A percentile compares a stretch with the other conserved stretches of the same genome.
Conservation (phyloP, 2,888 invertebrate species). For the Aleiodes testaceus region DNA sequence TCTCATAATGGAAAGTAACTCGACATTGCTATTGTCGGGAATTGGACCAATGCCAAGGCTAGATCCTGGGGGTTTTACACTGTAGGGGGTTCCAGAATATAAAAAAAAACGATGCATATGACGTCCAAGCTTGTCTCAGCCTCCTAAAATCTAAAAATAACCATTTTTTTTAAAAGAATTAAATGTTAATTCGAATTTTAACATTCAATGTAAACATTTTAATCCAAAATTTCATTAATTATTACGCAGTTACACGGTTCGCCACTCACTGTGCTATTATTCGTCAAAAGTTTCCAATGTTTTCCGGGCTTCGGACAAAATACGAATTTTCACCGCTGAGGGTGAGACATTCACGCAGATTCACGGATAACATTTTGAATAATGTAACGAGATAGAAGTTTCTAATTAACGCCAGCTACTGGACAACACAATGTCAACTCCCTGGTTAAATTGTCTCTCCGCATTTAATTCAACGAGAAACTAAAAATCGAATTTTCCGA, state of each 20-base stretch:
- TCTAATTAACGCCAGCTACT: slow-evolving; percentile 68
- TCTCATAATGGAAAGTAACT: slow-evolving; percentile 43
- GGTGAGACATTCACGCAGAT: no score
- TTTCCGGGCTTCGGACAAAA: slow-evolving; percentile 58
- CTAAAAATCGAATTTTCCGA: no score
- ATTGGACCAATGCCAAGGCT: slow-evolving; percentile 50
- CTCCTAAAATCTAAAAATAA: slow-evolving; percentile 16
- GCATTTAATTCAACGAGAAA: no score
- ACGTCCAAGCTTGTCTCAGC: neutral
- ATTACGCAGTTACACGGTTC: slow-evolving; percentile 66
- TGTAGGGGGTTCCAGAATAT: slow-evolving; percentile 13
- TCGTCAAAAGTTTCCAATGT: slow-evolving; percentile 69
- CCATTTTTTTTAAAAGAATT: neutral
- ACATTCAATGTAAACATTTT: neutral
- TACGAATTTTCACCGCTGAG: slow-evolving; percentile 64
- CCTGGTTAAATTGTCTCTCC: slow-evolving; percentile 48
- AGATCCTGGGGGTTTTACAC: slow-evolving; percentile 34
- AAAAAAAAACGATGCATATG: slow-evolving; percentile 8
- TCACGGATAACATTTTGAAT: slow-evolving; percentile 66
- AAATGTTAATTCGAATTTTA: slow-evolving; percentile 27
- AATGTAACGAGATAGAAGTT: slow-evolving; percentile 71
- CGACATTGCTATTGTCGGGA: slow-evolving; percentile 44
- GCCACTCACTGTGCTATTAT: slow-evolving; percentile 55
- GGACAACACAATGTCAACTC: slow-evolving; percentile 65
- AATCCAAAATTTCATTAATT: slow-evolving; percentile 66